phyloP scores from a whole-genome alignment of 2,797 vertebrate species.

The Otus scops region DNA sequence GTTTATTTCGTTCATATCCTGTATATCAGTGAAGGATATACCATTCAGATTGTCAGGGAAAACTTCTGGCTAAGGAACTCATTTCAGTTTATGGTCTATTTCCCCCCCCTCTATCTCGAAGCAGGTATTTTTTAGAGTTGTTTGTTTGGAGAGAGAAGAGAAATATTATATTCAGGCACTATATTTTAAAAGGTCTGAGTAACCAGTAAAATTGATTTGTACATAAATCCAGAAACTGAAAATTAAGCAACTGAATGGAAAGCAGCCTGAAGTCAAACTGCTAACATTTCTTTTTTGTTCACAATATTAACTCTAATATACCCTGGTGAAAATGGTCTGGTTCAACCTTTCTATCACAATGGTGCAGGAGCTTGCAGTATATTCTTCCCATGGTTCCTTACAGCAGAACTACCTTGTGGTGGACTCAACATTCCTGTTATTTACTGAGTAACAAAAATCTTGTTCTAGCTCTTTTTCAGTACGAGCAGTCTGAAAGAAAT shows the following conservation, averaged over 20 bases:
- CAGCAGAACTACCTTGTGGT: background rate
- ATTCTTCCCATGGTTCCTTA: background rate
- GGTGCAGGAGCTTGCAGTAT: background rate
- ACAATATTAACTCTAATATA: background rate
- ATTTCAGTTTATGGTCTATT: background rate
- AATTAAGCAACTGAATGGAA: background rate
- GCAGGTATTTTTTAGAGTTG: background rate
- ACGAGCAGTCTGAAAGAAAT: background rate
- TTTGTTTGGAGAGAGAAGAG: background rate
- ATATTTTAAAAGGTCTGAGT: background rate
- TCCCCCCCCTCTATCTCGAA: rapidly evolving
- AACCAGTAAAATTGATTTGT: background rate
- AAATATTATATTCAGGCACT: background rate
- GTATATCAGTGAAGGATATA: background rate
- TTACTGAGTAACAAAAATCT: background rate
- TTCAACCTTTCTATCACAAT: background rate
- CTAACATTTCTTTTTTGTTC: background rate
- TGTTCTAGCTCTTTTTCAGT: background rate
- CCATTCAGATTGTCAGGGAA: background rate
- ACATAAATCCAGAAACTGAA: background rate
- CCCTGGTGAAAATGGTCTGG: background rate
- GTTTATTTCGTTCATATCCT: background rate
- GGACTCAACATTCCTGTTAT: background rate
- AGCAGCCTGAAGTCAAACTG: background rate
- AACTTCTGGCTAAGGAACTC: background rate